Percentiles rank a stretch among this genome's conserved stretches.
Conservation (phyloP, 2,113 vertebrate species). For the Gavia stellata region DNA sequence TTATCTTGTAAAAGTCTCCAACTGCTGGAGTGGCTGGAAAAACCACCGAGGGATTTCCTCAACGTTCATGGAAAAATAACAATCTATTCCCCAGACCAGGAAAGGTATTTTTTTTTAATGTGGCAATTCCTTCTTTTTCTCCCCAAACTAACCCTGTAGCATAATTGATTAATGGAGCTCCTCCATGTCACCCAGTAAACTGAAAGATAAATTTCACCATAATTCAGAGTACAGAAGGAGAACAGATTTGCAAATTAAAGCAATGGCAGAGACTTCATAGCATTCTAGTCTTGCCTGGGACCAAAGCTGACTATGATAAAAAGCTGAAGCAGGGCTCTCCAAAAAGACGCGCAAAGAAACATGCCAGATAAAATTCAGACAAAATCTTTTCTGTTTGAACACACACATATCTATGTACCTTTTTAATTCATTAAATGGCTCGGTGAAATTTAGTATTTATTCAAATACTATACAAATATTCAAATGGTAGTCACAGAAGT, state of each 20-base stretch:
- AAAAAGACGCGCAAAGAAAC: background rate
- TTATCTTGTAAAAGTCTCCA: background rate
- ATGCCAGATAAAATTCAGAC: background rate
- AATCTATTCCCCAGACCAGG: background rate
- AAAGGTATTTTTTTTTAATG: background rate
- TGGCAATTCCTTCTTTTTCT: background rate
- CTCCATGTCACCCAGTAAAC: background rate
- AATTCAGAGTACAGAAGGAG: background rate
- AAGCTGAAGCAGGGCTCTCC: background rate
- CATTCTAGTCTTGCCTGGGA: background rate
- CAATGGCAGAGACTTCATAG: background rate
- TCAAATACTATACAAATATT: background rate
- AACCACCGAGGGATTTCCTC: background rate
- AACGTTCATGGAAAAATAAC: background rate
- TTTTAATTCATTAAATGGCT: background rate
- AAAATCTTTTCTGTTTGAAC: background rate
- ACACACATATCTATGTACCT: fast-evolving
- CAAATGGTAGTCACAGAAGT: background rate
- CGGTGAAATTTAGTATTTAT: background rate
- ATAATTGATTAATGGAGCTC: background rate
- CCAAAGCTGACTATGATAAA: background rate
- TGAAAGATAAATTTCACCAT: background rate
- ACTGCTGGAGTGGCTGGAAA: background rate
- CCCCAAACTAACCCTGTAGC: background rate
- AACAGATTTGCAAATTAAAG: background rate